phyloP scores from a whole-genome alignment of 2,888 invertebrate species.

The Podotricha telesiphe region DNA sequence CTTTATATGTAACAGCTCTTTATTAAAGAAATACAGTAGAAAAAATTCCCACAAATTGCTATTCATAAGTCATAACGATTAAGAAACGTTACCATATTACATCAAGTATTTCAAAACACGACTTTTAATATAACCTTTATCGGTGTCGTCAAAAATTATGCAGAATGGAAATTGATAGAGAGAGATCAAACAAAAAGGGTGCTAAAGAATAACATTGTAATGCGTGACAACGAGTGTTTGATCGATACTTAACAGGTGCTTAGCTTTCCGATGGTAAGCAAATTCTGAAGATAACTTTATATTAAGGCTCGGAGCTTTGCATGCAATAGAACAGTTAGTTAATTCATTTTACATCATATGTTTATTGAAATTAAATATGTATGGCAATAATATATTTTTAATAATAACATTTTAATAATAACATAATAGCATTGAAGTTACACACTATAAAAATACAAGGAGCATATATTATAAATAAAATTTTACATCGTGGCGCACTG shows the following conservation, averaged over 20 bases:
- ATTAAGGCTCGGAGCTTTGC: not conserved
- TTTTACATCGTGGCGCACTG: too few species aligned
- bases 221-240: constrained; percentile 58
- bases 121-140: constrained; percentile 29
- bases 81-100: not conserved
- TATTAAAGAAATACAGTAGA: not conserved
- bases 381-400: not conserved
- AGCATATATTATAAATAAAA: too few species aligned
- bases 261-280: constrained; percentile 55
- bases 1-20: not conserved
- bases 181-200: constrained; percentile 47
- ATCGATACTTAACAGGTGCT: constrained; percentile 60
- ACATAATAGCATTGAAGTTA: too few species aligned
- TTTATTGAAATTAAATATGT: not conserved
- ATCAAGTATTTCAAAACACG: constrained; percentile 14
- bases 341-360: not conserved
- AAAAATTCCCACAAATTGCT: not conserved
- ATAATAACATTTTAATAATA: too few species aligned
- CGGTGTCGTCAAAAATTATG: constrained; percentile 37
- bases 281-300: constrained; percentile 55
- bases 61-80: constrained; percentile 4
- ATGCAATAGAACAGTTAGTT: not conserved
- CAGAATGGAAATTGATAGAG: constrained; percentile 45
- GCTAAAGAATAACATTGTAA: constrained; percentile 47
- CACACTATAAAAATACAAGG: too few species aligned